Evolutionary conservation across 2,113 vertebrate genomes (phyloP).

Genomic region (Scartelaos histophorus): DNA sequence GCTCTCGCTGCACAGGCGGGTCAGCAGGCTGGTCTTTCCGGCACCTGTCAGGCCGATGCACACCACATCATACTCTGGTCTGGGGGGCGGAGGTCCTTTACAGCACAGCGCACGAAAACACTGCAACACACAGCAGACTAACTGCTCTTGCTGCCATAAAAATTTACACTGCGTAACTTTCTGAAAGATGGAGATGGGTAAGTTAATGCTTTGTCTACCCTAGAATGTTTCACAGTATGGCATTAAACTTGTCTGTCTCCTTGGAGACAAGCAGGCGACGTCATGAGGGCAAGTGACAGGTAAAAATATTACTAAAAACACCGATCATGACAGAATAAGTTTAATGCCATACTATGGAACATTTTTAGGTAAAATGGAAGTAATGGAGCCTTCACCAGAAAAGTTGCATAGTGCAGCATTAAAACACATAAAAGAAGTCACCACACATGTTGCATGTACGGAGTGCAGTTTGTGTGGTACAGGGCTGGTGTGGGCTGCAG

Average conservation of each 20-base stretch:
- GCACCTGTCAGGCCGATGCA: slow-evolving; percentile 96
- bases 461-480: not conserved
- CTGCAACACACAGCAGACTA: slow-evolving; percentile 68
- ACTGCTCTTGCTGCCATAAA: not conserved
- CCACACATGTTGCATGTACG: not conserved
- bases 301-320: not conserved
- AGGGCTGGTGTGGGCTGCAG: slow-evolving; percentile 1
- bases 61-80: slow-evolving; percentile 96
- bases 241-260: too few species aligned
- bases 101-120: slow-evolving; percentile 98
- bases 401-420: not conserved
- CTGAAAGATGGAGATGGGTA: not conserved
- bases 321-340: not conserved
- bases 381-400: not conserved
- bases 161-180: not conserved
- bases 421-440: not conserved
- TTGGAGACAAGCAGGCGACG: too few species aligned
- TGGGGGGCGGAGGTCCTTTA: slow-evolving; percentile 91
- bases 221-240: not conserved
- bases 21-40: slow-evolving; percentile 93
- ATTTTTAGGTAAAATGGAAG: not conserved
- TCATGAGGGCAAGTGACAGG: too few species aligned
- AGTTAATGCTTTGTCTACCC: not conserved
- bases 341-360: not conserved
- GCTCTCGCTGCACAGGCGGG: slow-evolving; percentile 91